Conservation (phyloP, 2,888 invertebrate species). For the Achlya flavicornis region DNA sequence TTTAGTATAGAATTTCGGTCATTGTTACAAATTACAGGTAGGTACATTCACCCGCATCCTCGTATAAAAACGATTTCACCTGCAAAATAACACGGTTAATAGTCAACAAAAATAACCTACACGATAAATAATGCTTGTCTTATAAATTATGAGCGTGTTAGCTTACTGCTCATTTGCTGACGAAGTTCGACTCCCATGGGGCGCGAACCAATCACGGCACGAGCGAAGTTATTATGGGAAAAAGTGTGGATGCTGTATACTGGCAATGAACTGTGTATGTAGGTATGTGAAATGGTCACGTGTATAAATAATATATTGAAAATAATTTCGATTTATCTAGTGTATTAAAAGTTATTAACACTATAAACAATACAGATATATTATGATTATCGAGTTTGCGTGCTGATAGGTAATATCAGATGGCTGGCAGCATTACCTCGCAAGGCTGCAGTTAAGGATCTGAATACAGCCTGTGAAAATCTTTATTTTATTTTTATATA, state of each 20-base stretch:
- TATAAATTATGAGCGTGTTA: constrained; percentile 81
- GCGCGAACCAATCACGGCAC: constrained; percentile 78
- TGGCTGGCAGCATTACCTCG: too few species aligned
- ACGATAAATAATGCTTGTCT: constrained; percentile 80
- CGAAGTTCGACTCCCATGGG: constrained; percentile 78
- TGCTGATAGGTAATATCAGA: too few species aligned
- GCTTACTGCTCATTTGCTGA: constrained; percentile 83
- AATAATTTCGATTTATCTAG: too few species aligned
- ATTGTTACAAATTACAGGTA: too few species aligned
- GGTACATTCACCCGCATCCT: too few species aligned
- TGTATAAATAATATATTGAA: neutral
- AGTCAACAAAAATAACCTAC: constrained; percentile 55
- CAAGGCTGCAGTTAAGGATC: too few species aligned
- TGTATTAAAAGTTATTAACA: too few species aligned
- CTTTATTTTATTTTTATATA: too few species aligned
- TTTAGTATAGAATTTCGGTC: too few species aligned
- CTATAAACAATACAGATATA: too few species aligned
- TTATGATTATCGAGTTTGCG: too few species aligned
- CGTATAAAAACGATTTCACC: neutral
- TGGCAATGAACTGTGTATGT: neutral
- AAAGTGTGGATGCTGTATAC: constrained; percentile 50
- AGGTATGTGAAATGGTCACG: neutral
- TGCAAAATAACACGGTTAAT: constrained; percentile 14
- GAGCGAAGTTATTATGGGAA: constrained; percentile 75
- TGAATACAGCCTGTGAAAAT: too few species aligned